Conservation (phyloP, 2,888 invertebrate species). For the Dynastes grantii region DNA sequence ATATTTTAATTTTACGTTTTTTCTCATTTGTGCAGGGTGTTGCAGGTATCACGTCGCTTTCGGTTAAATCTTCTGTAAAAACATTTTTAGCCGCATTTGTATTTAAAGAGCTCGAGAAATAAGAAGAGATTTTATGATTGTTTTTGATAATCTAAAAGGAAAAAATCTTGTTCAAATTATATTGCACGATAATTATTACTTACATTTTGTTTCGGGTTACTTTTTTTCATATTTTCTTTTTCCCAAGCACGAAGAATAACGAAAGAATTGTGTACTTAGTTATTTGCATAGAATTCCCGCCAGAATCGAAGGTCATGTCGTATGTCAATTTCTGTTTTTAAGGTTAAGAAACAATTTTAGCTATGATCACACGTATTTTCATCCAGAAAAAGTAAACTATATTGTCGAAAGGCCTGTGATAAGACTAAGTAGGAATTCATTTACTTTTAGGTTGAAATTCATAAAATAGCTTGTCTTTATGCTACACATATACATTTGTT, state of each 20-base stretch:
- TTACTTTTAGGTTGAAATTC: too few species aligned
- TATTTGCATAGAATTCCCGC: constrained; percentile 12
- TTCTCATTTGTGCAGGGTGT: constrained; percentile 43
- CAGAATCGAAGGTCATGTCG: constrained; percentile 27
- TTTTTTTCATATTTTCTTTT: constrained; percentile 41
- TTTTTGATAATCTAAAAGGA: constrained; percentile 51
- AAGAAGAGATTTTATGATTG: constrained; percentile 55
- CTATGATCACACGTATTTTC: too few species aligned
- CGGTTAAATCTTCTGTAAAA: constrained; percentile 11
- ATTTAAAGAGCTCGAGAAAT: constrained; percentile 49
- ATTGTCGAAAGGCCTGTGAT: too few species aligned
- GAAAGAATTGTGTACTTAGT: too few species aligned
- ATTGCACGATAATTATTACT: neutral
- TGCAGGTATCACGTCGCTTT: constrained; percentile 50
- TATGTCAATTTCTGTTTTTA: too few species aligned
- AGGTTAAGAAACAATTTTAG: too few species aligned
- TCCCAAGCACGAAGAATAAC: too few species aligned
- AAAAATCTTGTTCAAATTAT: neutral
- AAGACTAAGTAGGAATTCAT: too few species aligned
- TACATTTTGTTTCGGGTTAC: constrained; percentile 43
- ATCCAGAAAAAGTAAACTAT: too few species aligned
- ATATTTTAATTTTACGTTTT: constrained; percentile 11
- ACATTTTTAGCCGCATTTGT: neutral
- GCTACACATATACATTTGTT: constrained; percentile 11
- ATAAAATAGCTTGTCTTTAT: neutral